Evolutionary conservation across 30 jellyfish, hydroid and myxozoan species (phyloP), one percentile per base, ranked within the genome.

Genomic region (Thelohanellus kitauei): DNA sequence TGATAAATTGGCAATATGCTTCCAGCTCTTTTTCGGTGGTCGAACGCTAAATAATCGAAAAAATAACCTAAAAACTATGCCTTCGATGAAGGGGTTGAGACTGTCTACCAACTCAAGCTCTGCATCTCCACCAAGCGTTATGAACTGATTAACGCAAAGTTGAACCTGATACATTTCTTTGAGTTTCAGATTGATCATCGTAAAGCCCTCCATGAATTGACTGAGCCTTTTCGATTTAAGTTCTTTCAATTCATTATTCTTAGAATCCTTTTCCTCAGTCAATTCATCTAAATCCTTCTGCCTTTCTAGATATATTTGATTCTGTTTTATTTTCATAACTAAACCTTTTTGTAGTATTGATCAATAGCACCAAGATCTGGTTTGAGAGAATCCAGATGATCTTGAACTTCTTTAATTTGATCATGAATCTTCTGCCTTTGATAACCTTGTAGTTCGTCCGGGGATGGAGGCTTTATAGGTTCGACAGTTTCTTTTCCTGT

Each of bases 71-170:
- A 67, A 67, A 10, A 58, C 90, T 17, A 67, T 52, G 25, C 90
- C 90, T 52, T 67, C 90, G 27, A 84, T 53, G 45, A 67, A 67
- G 11, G 90, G 90, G 35, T 67, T 84, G 57, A 67, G 30, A 41
- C 90, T 67, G 43, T 67, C 90, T 1, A 67, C 85, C 35, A 67
- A 38, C 21, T 58, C 90, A 20, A 67, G 21, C 34, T 58, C 90
- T 9, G 90, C 90, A 58, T 67, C 90, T 12, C 90, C 90, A 10
- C 90, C 90, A 48, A 67, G 66, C 0, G 90, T 67, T 4, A 67
- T 67, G 84, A 66, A 56, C 88, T 66, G 42, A 23, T 24, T 31
- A 14, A 14, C 4, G 12, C 11, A 33, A 47, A 8, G 20, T 14
- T 8, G 18, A 44, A 5, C 87, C 78, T 61, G 93, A 33, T 75